These are phyloP conservation scores for Silurus meridionalis DNA, from an alignment of 2,113 vertebrate species.

Conservation along the genomic window DNA sequence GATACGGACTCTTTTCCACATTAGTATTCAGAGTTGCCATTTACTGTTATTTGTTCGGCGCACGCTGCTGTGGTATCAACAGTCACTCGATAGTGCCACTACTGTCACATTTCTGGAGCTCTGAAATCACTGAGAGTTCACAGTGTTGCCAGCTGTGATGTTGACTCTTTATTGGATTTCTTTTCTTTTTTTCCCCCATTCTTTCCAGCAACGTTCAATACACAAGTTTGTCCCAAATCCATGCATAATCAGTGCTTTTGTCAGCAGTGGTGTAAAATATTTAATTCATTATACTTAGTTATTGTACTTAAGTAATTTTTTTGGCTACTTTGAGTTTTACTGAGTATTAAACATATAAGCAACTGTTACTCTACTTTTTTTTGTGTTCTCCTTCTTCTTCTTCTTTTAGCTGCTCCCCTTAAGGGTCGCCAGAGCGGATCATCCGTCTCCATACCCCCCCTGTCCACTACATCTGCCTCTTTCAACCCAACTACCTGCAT, in stretches of 20 bases:
- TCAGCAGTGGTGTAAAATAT: no score
- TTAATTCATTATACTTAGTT: no score
- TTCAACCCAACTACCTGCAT: no score
- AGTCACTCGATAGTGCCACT: conserved; percentile 61
- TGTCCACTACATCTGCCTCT: no score
- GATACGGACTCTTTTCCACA: conserved; percentile 43
- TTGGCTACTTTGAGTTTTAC: no score
- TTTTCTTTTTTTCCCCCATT: conserved; percentile 1
- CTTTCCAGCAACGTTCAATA: conserved; percentile 52
- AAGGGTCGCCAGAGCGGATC: no score
- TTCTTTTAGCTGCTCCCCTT: no score
- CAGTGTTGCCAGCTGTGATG: conserved; percentile 62
- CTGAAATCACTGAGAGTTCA: conserved; percentile 68
- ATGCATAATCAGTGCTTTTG: background rate
- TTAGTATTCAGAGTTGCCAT: conserved; percentile 64
- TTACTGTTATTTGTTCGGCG: conserved; percentile 59
- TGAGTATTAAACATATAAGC: no score
- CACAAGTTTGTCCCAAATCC: conserved; percentile 38
- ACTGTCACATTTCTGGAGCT: conserved; percentile 64
- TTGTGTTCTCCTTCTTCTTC: no score
- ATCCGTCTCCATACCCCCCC: no score
- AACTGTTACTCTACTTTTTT: no score
- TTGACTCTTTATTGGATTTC: conserved; percentile 64
- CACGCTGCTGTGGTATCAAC: conserved; percentile 61
- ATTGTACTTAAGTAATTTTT: no score